A percentile compares a stretch with the other conserved stretches of the same genome.
These are phyloP conservation scores for Pantherophis vulpinus DNA, from an alignment of 2,797 vertebrate species.

Conservation along the genomic window DNA sequence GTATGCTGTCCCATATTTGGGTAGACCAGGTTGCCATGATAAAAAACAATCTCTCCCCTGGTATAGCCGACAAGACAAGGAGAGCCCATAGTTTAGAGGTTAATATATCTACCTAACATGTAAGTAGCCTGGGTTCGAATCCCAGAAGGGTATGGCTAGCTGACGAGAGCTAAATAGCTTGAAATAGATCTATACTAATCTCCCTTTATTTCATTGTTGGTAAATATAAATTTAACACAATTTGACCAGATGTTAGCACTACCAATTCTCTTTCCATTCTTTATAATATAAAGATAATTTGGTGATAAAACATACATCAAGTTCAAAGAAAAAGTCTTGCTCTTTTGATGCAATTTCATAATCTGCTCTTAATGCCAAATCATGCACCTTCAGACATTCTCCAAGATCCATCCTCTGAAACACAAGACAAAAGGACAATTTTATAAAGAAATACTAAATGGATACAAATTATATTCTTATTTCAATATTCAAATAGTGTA, in stretches of 20 bases:
- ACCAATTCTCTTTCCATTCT: background rate
- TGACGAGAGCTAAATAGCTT: no score
- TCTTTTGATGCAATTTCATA: slow-evolving; percentile 98
- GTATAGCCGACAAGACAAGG: no score
- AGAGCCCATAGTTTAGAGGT: no score
- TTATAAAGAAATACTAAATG: background rate
- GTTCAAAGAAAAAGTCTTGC: slow-evolving; percentile 97
- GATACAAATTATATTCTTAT: slow-evolving; percentile 8
- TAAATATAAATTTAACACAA: background rate
- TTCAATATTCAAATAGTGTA: background rate
- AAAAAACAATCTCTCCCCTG: no score
- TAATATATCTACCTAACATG: no score
- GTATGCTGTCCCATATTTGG: no score
- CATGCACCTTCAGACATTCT: slow-evolving; percentile 96
- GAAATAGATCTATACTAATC: no score
- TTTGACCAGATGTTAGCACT: background rate
- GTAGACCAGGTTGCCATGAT: no score
- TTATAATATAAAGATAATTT: background rate
- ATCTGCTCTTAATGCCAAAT: slow-evolving; percentile 95
- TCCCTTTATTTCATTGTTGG: no score
- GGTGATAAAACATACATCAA: slow-evolving; percentile 86
- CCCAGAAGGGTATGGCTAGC: no score
- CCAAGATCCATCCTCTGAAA: slow-evolving; percentile 97
- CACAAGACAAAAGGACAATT: slow-evolving; percentile 15
- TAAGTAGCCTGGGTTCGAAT: no score